phyloP scores from a whole-genome alignment of 64 coral and sea anemone genomes.

The Anthopleura sola region DNA sequence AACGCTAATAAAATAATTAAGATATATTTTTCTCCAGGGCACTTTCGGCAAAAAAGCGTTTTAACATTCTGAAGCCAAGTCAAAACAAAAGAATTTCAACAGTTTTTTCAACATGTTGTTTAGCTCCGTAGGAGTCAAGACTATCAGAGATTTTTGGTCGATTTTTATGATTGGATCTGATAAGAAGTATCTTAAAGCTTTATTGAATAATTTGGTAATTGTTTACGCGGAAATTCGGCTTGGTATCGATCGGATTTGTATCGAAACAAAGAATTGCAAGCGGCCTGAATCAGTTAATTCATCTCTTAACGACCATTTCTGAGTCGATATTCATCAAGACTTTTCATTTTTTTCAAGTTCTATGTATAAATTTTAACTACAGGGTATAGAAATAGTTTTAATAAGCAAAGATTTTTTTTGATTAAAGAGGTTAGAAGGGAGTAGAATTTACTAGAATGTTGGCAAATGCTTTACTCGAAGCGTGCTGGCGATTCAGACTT shows the following conservation, averaged over 20 bases:
- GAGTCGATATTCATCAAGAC: not conserved
- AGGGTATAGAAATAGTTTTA: not conserved
- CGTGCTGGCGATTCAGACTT: not conserved
- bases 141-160: not conserved
- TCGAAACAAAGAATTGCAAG: not conserved
- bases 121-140: not conserved
- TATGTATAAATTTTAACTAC: not conserved
- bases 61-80: slow-evolving; percentile 1
- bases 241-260: not conserved
- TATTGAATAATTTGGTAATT: not conserved
- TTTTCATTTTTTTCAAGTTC: not conserved
- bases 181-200: not conserved
- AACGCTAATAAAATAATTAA: slow-evolving; percentile 2
- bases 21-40: not conserved
- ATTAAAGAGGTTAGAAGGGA: not conserved
- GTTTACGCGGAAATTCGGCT: not conserved
- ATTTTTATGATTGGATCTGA: not conserved
- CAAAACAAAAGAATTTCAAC: slow-evolving; percentile 1
- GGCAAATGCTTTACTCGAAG: not conserved
- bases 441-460: not conserved
- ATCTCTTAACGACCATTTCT: not conserved
- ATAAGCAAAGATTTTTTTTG: not conserved
- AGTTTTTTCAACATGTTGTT: not conserved
- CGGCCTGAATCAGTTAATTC: not conserved
- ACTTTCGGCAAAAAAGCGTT: not conserved